Base-by-base conservation (phyloP, 2,113 vertebrate genomes). In the Potamarius usumacintae region DNA sequence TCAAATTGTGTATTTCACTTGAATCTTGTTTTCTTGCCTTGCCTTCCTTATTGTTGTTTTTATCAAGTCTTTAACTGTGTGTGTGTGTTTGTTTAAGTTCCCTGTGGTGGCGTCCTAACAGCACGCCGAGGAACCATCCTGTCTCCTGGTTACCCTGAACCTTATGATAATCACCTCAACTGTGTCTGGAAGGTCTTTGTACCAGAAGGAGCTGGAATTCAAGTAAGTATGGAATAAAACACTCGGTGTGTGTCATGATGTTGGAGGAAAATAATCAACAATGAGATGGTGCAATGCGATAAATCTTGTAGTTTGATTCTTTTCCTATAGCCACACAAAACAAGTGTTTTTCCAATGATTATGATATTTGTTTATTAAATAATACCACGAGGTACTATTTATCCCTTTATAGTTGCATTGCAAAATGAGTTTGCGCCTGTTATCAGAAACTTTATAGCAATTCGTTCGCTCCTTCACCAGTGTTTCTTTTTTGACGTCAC, bases 101-200 rank as follows among this genome's bases (percentile, higher is more conserved):
- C 98, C 87, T 99, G 98, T 91, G 98, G 98, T 90, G 98, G 97
- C 85, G 94, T 97, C 92, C 96, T 99, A 94, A 97, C 96, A 83
- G 97, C 96, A 72, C 97, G 97, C 87, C 96, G 95, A 93, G 98
- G 98, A 89, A 99, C 97, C 63, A 96, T 99, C 93, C 95, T 99
- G 90, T 99, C 98, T 92, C 97, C 98, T 72, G 97, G 97, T 92
- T 99, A 99, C 89, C 98, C 97, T 52, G 98, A 99, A 85, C 96
- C 97, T 63, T 99, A 99, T 90, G 96, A 98, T 93, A 99, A 99
- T 95, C 98, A 99, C 92, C 95, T 99, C 87, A 99, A 98, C 93
- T 99, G 98, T 89, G 94, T 97, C 12, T 99, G 98, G 98, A 99
- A 97, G 94, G 96, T 99, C 93, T 97, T 97, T 82, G 97, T 99